These are phyloP conservation scores for Drosophila phalerata DNA, from an alignment of 2,888 invertebrate genomes.

Conservation along the genomic window DNA sequence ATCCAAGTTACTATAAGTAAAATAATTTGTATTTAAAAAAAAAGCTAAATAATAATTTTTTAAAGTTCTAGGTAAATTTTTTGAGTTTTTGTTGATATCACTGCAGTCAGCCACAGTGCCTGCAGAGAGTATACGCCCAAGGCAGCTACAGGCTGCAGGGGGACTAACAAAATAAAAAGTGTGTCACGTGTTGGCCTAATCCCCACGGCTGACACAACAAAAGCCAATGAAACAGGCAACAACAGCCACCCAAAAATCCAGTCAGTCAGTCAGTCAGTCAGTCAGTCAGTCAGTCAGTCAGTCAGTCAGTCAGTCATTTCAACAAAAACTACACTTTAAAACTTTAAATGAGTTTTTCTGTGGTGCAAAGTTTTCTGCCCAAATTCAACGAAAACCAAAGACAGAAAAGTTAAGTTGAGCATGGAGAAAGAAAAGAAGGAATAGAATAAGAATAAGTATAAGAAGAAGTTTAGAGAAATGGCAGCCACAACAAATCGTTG, in stretches of 20 bases:
- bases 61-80: background rate
- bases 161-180: conserved; percentile 29
- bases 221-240: conserved; percentile 54
- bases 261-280: conserved; percentile 12
- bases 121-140: background rate
- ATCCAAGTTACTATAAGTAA: too few relatives aligned
- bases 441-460: conserved; percentile 1
- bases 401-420: conserved; percentile 22
- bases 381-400: conserved; percentile 37
- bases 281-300: conserved; percentile 18
- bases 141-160: background rate
- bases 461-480: conserved; percentile 21
- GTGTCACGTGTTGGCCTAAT: conserved; percentile 68
- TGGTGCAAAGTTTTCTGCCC: conserved; percentile 59
- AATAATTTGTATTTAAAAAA: too few relatives aligned
- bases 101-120: background rate
- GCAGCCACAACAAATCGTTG: conserved; percentile 52
- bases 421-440: background rate
- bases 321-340: conserved; percentile 73
- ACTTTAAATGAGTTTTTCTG: conserved; percentile 77
- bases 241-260: conserved; percentile 28
- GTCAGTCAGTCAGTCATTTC: conserved; percentile 25
- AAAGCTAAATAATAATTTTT: too few relatives aligned
- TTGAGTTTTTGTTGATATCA: background rate
- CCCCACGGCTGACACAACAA: conserved; percentile 46